Evolutionary conservation across 1,140 invertebrate genomes (phyloP).

Genomic region (Bombus pyrosoma): DNA sequence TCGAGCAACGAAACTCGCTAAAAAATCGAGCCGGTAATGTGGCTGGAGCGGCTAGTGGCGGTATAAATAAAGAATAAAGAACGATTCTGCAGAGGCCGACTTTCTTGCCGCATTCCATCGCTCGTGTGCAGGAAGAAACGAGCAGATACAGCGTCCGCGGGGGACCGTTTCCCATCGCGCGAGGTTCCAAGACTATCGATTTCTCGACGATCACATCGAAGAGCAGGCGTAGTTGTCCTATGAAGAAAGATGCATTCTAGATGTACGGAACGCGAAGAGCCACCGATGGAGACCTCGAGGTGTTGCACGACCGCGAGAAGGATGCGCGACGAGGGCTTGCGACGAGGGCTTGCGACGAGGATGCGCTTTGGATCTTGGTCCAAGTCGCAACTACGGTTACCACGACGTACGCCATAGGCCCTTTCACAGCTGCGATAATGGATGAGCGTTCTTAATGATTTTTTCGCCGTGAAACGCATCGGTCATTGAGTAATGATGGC

Average conservation of each 20-base stretch:
- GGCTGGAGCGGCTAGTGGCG: background rate
- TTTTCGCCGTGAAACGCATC: slow-evolving; percentile 67
- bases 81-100: slow-evolving; percentile 11
- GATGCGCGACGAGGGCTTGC: background rate
- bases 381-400: slow-evolving; percentile 32
- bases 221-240: slow-evolving; percentile 49
- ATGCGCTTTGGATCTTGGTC: slow-evolving; percentile 1
- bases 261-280: slow-evolving; percentile 32
- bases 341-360: background rate
- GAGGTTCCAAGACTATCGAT: slow-evolving; percentile 54
- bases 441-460: slow-evolving; percentile 74
- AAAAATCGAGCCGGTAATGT: background rate
- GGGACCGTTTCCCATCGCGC: slow-evolving; percentile 43
- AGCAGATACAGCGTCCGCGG: slow-evolving; percentile 8
- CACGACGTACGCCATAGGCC: slow-evolving; percentile 22
- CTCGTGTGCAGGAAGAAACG: slow-evolving; percentile 7
- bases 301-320: slow-evolving; percentile 37
- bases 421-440: slow-evolving; percentile 67
- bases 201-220: slow-evolving; percentile 45
- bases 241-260: slow-evolving; percentile 65
- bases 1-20: background rate
- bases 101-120: slow-evolving; percentile 38
- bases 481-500: slow-evolving; percentile 74
- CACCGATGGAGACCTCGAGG: slow-evolving; percentile 44
- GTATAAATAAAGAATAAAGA: slow-evolving; percentile 33